Conservation (phyloP, 2,113 vertebrate species). For the Tamias sibiricus region DNA sequence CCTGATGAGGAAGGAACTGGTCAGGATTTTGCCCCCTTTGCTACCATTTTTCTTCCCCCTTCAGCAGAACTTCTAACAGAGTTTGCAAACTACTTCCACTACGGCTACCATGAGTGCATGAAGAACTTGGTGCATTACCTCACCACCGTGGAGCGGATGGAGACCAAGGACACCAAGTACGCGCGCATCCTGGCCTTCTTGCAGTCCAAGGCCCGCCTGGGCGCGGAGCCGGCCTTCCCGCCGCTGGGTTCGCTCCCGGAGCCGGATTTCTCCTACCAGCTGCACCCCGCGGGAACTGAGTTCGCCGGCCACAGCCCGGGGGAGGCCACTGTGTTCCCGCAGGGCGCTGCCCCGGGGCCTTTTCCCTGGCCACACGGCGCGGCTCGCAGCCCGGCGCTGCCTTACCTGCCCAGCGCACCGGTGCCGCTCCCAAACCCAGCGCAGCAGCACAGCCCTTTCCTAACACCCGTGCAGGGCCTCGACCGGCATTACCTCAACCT, state of each 20-base stretch:
- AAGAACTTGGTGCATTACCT: slow-evolving; percentile 98
- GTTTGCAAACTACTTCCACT: slow-evolving; percentile 99
- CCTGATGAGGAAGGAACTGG: background rate
- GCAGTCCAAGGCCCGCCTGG: slow-evolving; percentile 95
- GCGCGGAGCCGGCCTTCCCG: slow-evolving; percentile 92
- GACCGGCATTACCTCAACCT: slow-evolving; percentile 97
- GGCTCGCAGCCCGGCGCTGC: slow-evolving; percentile 88
- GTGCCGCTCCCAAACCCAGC: slow-evolving; percentile 88
- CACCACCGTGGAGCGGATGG: slow-evolving; percentile 97
- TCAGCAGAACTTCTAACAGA: slow-evolving; percentile 95
- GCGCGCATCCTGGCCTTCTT: slow-evolving; percentile 97
- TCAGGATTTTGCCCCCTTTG: background rate
- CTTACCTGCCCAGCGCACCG: slow-evolving; percentile 88
- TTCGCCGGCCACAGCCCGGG: slow-evolving; percentile 88
- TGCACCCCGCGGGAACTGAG: slow-evolving; percentile 91
- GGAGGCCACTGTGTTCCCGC: slow-evolving; percentile 90
- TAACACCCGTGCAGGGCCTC: slow-evolving; percentile 93
- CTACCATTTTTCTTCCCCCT: background rate
- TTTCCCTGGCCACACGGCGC: slow-evolving; percentile 92
- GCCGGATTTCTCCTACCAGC: slow-evolving; percentile 91
- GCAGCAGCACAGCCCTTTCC: slow-evolving; percentile 93
- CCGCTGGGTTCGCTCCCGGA: slow-evolving; percentile 89
- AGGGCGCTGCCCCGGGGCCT: slow-evolving; percentile 86
- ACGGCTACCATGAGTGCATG: slow-evolving; percentile 99
- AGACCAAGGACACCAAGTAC: slow-evolving; percentile 98